Base-by-base conservation (phyloP, 2,797 vertebrate genomes). In the Antrozous pallidus region DNA sequence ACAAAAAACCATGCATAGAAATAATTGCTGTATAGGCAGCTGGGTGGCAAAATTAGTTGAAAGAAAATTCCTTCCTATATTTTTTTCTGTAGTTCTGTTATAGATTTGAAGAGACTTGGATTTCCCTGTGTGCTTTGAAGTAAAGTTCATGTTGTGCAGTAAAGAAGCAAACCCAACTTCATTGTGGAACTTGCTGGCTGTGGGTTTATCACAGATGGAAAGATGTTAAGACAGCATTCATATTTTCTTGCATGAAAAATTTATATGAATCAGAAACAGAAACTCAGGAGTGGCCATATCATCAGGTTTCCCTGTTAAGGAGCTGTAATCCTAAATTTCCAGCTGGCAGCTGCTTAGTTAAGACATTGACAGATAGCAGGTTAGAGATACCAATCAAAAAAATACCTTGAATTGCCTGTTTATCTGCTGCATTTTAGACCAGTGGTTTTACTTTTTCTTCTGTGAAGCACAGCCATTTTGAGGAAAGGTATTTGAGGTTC, bases 1-100 rank as follows among this genome's bases (percentile, higher is more conserved):
- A 74, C 24, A 77, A 84, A 96, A 97, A 82, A 90, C 36, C n/a
- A 88, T 85, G 16, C 33, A 63, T 61, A 73, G 38, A 65, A 83
- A 69, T 11, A 88, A 69, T 42, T 93, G 70, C 28, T 31, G 14
- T 75, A 2, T 42, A 93, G 87, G 16, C 36, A 95, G 38, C 82
- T 91, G 70, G n/a, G 36, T 95, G 54, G 24, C 40, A 84, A 95
- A 83, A 33, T 36, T 94, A 2, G 10, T 90, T 96, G 47, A 96
- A 92, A 95, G 91, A 90, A 94, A 91, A 82, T 63, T 74, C 10
- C 7, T 75, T 51, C 7, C 26, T 58, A 2, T 56, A 0, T 45
- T 12, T 82, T 5, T 28, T 28, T 81, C 26, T 61, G 65, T 61
- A 67, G 12, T 97, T 97, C 38, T 84, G 6, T 95, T 81, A 84